These are phyloP conservation scores for Intellagama lesueurii DNA, from an alignment of 2,797 vertebrate species.

Conservation along the genomic window DNA sequence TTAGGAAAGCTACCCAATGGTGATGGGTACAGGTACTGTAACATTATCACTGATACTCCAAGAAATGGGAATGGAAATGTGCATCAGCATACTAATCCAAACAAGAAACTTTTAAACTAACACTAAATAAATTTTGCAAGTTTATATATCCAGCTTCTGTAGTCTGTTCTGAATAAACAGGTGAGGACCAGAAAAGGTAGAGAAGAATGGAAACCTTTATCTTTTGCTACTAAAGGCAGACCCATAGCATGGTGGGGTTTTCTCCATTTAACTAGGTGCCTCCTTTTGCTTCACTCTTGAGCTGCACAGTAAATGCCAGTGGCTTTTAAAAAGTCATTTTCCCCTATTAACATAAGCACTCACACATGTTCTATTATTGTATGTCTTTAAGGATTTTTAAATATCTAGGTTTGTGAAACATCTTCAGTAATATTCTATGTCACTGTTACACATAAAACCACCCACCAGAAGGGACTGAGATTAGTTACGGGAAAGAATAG, in stretches of 20 bases:
- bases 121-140: background rate
- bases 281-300: slow-evolving; percentile 7
- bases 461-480: slow-evolving; percentile 74
- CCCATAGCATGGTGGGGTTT: background rate
- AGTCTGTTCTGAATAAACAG: background rate
- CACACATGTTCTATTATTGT: slow-evolving; percentile 50
- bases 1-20: too few species aligned
- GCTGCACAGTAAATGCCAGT: slow-evolving; percentile 6
- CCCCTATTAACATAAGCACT: slow-evolving; percentile 64
- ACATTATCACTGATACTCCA: too few species aligned
- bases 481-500: slow-evolving; percentile 74
- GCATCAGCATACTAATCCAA: too few species aligned
- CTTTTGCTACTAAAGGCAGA: background rate
- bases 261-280: background rate
- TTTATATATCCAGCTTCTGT: background rate
- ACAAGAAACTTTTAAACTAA: too few species aligned
- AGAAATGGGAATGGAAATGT: too few species aligned
- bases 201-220: slow-evolving; percentile 4
- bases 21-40: too few species aligned
- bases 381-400: slow-evolving; percentile 64
- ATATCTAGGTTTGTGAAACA: slow-evolving; percentile 60
- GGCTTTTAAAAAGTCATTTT: background rate
- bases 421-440: slow-evolving; percentile 57
- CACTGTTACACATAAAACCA: slow-evolving; percentile 74
- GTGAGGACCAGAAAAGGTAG: background rate